These are phyloP conservation scores for Sapayoa aenigma DNA, from an alignment of 2,113 vertebrate genomes.

Conservation along the genomic window DNA sequence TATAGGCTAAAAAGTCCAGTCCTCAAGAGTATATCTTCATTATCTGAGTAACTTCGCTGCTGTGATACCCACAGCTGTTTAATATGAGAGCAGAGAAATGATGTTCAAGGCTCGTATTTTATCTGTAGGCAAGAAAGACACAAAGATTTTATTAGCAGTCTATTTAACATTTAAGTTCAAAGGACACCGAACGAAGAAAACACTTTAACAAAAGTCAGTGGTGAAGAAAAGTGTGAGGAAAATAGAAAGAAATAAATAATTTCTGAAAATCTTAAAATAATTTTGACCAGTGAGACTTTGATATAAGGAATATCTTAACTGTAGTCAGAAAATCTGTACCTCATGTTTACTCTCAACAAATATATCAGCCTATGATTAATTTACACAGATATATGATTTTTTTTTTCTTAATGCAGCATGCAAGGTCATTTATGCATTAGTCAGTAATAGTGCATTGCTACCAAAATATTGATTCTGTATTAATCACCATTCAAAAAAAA, in stretches of 20 bases:
- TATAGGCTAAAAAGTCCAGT: neutral
- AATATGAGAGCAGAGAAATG: neutral
- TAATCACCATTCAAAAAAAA: neutral
- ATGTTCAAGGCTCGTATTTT: neutral
- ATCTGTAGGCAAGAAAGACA: neutral
- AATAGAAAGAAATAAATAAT: accelerated
- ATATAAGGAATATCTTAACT: neutral
- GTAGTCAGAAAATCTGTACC: neutral
- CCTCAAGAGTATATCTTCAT: neutral
- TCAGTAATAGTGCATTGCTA: neutral
- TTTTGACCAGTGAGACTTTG: neutral
- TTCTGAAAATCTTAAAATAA: neutral
- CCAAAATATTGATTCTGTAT: neutral
- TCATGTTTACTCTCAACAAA: neutral
- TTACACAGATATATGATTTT: neutral
- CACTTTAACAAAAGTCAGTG: neutral
- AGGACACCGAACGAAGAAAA: neutral
- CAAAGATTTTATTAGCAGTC: accelerated
- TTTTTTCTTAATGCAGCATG: neutral
- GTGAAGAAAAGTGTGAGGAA: neutral
- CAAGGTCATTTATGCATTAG: neutral
- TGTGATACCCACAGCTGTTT: neutral
- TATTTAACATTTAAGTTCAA: neutral
- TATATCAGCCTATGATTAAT: neutral
- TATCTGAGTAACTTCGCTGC: neutral